phyloP scores from a whole-genome alignment of 2,797 vertebrate genomes.

The Danio aesculapii region DNA sequence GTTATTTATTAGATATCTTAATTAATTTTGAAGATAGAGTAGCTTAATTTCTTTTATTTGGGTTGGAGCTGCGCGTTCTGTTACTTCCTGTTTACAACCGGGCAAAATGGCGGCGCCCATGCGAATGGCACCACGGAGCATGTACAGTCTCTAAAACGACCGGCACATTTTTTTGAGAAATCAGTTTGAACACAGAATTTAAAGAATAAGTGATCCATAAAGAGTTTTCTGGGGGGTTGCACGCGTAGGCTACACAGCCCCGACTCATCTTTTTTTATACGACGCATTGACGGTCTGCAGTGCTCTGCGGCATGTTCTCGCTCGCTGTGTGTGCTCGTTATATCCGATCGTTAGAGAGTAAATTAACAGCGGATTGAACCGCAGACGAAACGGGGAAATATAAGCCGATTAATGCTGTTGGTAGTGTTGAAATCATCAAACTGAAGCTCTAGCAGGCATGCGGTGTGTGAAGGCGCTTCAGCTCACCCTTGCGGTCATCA shows the following conservation, averaged over 20 bases:
- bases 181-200: background rate
- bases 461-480: constrained; percentile 81
- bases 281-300: background rate
- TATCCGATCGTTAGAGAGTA: background rate
- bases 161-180: background rate
- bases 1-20: background rate
- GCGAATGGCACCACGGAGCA: no score
- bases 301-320: background rate
- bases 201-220: background rate
- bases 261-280: background rate
- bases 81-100: background rate
- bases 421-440: background rate
- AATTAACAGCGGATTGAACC: background rate
- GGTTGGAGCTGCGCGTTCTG: background rate
- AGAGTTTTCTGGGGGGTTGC: background rate
- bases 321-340: background rate
- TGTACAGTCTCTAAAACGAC: background rate
- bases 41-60: background rate
- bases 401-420: background rate
- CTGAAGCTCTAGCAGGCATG: constrained; percentile 9
- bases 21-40: background rate
- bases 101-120: constrained; percentile 56
- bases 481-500: constrained; percentile 92
- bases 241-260: no score
- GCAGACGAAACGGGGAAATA: background rate